A percentile compares a stretch with the other conserved stretches of the same genome.
Evolutionary conservation across 2,797 vertebrate genomes (phyloP).

Genomic region (Hipposideros larvatus): DNA sequence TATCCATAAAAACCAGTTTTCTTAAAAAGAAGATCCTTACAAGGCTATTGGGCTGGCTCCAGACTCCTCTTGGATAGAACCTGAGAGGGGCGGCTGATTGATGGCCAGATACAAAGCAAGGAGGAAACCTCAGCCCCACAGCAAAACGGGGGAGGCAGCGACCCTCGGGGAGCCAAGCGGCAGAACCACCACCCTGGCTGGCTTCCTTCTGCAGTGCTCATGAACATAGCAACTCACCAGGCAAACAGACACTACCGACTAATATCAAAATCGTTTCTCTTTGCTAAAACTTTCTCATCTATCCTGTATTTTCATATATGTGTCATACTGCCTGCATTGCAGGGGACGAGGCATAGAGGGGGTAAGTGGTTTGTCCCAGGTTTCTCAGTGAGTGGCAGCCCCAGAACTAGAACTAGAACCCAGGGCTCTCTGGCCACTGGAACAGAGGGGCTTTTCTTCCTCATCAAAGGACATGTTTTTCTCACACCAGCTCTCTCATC

Average conservation of each 20-base stretch:
- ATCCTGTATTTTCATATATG: not conserved
- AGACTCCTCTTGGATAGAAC: not conserved
- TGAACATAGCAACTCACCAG: not conserved
- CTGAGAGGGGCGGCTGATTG: not conserved
- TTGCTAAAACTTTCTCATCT: not conserved
- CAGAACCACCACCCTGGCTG: not conserved
- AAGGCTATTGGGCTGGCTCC: not conserved
- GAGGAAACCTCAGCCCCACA: not conserved
- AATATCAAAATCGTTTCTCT: not conserved
- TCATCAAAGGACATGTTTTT: not conserved
- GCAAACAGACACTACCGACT: not conserved
- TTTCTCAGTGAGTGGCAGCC: not conserved
- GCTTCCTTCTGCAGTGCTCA: not conserved
- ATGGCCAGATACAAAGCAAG: not conserved
- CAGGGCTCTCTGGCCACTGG: not conserved
- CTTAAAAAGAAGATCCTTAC: not conserved
- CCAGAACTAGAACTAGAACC: not conserved
- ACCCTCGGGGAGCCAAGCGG: not conserved
- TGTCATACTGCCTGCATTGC: not conserved
- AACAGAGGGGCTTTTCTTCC: not conserved
- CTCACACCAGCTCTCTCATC: not conserved
- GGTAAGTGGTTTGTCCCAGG: not conserved
- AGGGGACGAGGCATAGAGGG: not conserved
- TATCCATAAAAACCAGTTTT: not conserved
- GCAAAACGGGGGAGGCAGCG: rapidly evolving